A percentile compares a stretch with the other conserved stretches of the same genome.
Evolutionary conservation across 2,888 invertebrate genomes (phyloP).

Genomic region (Pandemis corylana): DNA sequence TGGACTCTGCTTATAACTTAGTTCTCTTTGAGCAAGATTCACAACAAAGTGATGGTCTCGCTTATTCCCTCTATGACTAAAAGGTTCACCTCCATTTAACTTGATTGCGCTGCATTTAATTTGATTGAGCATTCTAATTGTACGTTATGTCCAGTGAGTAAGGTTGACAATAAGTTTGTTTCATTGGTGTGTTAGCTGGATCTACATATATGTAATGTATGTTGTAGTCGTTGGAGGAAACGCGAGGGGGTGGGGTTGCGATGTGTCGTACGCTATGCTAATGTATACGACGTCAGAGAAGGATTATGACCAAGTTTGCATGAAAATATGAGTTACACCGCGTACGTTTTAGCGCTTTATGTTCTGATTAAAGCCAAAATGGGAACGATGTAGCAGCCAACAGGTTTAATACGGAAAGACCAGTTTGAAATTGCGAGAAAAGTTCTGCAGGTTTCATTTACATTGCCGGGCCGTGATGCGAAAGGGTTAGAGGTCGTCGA

Average conservation of each 20-base stretch:
- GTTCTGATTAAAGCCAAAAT: too few relatives aligned
- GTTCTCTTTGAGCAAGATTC: too few relatives aligned
- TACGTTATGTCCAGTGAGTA: conserved; percentile 40
- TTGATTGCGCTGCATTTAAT: conserved; percentile 25
- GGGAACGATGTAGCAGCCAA: too few relatives aligned
- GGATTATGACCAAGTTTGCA: neutral
- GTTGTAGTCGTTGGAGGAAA: conserved; percentile 1
- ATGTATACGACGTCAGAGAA: neutral
- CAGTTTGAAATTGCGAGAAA: too few relatives aligned
- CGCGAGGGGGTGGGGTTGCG: conserved; percentile 28
- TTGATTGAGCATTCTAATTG: conserved; percentile 32
- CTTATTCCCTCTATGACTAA: too few relatives aligned
- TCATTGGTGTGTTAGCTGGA: conserved; percentile 46
- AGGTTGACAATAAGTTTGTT: conserved; percentile 48
- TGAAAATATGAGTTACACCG: neutral
- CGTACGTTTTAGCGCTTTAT: neutral
- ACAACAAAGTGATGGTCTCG: too few relatives aligned
- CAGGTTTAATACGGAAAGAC: too few relatives aligned
- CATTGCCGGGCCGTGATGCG: too few relatives aligned
- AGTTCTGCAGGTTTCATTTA: too few relatives aligned
- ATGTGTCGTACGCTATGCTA: conserved; percentile 20
- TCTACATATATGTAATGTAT: conserved; percentile 24
- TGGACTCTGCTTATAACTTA: too few relatives aligned
- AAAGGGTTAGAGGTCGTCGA: too few relatives aligned
- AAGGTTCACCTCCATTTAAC: too few relatives aligned